Percentiles rank a stretch among this genome's conserved stretches.
These are phyloP conservation scores for Etheostoma perlongum DNA, from an alignment of 2,797 vertebrate species.

Conservation along the genomic window DNA sequence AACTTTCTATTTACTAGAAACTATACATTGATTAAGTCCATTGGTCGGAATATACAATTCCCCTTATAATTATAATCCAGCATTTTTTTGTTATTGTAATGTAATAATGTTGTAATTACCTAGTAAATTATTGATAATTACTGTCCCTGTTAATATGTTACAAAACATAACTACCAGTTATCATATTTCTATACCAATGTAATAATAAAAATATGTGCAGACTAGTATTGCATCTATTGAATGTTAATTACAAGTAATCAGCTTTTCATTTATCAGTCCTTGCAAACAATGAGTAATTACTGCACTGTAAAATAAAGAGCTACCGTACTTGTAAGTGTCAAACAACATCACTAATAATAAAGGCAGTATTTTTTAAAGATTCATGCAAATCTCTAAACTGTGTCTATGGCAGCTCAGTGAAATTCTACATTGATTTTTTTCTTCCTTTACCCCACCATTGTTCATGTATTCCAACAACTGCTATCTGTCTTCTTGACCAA, in stretches of 20 bases:
- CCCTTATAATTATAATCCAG: constrained; percentile 25
- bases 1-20: constrained; percentile 15
- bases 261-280: not conserved
- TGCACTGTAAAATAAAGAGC: constrained; percentile 42
- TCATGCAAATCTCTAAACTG: not conserved
- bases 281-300: constrained; percentile 2
- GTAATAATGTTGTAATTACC: not conserved
- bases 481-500: constrained; percentile 58
- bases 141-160: not conserved
- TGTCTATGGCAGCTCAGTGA: not conserved
- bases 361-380: constrained; percentile 11
- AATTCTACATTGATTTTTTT: constrained; percentile 46
- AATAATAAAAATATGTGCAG: constrained; percentile 18
- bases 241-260: constrained; percentile 6
- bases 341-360: constrained; percentile 10
- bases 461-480: constrained; percentile 32
- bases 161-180: not conserved
- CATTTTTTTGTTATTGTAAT: constrained; percentile 8
- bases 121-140: constrained; percentile 9
- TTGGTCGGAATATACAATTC: constrained; percentile 44
- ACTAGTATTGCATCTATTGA: constrained; percentile 17
- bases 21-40: constrained; percentile 2
- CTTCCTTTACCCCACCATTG: not conserved
- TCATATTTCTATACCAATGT: constrained; percentile 29
- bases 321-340: constrained; percentile 4